A percentile compares a stretch with the other conserved stretches of the same genome.
These are phyloP conservation scores for Eilema depressum DNA, from an alignment of 2,888 invertebrate genomes.

Conservation along the genomic window DNA sequence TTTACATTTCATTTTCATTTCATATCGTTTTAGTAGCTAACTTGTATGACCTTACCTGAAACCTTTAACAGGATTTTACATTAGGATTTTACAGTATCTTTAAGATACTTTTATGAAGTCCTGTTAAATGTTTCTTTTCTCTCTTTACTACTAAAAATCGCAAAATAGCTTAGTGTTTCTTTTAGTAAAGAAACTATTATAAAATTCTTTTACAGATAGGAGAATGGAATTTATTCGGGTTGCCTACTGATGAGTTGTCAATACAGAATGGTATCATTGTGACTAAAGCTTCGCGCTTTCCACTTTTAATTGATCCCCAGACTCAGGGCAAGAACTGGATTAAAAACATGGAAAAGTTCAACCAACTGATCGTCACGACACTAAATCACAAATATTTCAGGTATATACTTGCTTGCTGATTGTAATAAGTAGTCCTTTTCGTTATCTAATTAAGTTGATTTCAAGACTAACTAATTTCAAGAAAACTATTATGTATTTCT, in stretches of 20 bases:
- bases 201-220: slow-evolving; percentile 84
- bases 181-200: neutral
- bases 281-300: slow-evolving; percentile 93
- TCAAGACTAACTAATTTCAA: too few relatives aligned
- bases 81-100: too few relatives aligned
- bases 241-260: slow-evolving; percentile 96
- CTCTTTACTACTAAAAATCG: neutral
- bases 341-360: slow-evolving; percentile 92
- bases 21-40: neutral
- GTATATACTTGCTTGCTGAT: slow-evolving; percentile 42
- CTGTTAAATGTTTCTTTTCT: too few relatives aligned
- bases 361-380: slow-evolving; percentile 89
- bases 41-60: neutral
- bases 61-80: neutral
- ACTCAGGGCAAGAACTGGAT: slow-evolving; percentile 97
- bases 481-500: too few relatives aligned
- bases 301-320: slow-evolving; percentile 96
- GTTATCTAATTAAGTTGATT: too few relatives aligned
- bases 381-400: slow-evolving; percentile 90
- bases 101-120: too few relatives aligned
- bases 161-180: neutral
- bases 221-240: slow-evolving; percentile 96
- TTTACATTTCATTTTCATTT: neutral
- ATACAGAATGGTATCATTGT: slow-evolving; percentile 97
- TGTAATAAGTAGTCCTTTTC: neutral